Conservation (phyloP, 2,888 invertebrate genomes). For the Hypercompe scribonia region DNA sequence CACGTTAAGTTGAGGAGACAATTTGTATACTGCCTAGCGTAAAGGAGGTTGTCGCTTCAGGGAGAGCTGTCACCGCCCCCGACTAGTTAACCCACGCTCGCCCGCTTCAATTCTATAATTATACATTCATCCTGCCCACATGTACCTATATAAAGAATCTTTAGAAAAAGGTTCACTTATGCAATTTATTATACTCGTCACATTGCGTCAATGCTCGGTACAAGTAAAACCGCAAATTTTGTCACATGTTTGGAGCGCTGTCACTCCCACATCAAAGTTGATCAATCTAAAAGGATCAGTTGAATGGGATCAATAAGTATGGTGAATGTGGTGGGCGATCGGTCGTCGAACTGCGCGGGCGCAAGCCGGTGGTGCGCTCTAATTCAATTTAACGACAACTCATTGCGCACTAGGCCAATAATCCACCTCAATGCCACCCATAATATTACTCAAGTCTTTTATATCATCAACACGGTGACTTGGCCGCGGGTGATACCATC, state of each 20-base stretch:
- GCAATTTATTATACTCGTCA: constrained; percentile 33
- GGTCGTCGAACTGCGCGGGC: constrained; percentile 86
- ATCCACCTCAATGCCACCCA: constrained; percentile 66
- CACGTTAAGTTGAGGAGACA: constrained; percentile 33
- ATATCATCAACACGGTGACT: constrained; percentile 60
- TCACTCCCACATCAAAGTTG: constrained; percentile 76
- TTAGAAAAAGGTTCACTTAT: constrained; percentile 45
- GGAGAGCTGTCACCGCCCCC: constrained; percentile 60
- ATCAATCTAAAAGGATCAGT: constrained; percentile 83
- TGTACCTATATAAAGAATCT: constrained; percentile 45
- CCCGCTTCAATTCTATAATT: constrained; percentile 53
- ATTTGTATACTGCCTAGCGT: constrained; percentile 44
- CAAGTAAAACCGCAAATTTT: constrained; percentile 33
- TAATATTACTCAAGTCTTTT: constrained; percentile 65
- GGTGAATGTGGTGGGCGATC: constrained; percentile 81
- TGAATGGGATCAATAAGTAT: constrained; percentile 81
- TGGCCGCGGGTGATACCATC: constrained; percentile 27
- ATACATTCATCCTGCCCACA: constrained; percentile 63
- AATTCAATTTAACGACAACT: constrained; percentile 84
- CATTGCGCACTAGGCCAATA: constrained; percentile 70
- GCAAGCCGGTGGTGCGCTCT: constrained; percentile 79
- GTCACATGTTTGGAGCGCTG: constrained; percentile 61
- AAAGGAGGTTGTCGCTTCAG: constrained; percentile 46
- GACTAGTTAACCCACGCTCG: constrained; percentile 56
- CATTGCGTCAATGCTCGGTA: constrained; percentile 21